phyloP scores from a whole-genome alignment of 2,888 invertebrate genomes.

The Muschampia plurimacula region DNA sequence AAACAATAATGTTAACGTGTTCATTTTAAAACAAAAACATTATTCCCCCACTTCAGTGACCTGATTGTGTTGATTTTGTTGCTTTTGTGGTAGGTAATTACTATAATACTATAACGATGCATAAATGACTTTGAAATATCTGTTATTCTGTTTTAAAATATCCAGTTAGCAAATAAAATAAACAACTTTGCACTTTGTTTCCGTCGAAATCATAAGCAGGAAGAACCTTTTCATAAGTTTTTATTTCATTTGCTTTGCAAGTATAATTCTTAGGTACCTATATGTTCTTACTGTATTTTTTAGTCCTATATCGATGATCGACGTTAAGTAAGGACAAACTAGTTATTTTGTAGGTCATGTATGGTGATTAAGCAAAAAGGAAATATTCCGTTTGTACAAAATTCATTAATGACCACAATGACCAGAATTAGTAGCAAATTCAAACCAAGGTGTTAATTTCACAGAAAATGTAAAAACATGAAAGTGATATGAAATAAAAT shows the following conservation, averaged over 20 bases:
- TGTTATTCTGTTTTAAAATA: constrained; percentile 6
- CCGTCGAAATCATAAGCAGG: constrained; percentile 15
- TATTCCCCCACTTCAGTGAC: constrained; percentile 1
- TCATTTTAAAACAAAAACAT: not conserved
- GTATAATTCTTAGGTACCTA: no score
- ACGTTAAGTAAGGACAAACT: no score
- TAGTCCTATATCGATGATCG: no score
- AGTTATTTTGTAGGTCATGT: no score
- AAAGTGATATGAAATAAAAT: no score
- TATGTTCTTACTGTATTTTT: no score
- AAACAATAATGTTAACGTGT: not conserved
- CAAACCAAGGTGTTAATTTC: no score
- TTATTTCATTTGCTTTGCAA: not conserved
- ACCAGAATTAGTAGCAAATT: no score
- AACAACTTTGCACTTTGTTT: constrained; percentile 10
- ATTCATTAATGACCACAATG: no score
- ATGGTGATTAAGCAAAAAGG: no score
- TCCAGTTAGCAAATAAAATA: not conserved
- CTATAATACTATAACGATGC: constrained; percentile 4
- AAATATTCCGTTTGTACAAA: no score
- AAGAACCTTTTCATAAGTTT: not conserved
- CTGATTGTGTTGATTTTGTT: not conserved
- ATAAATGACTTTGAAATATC: constrained; percentile 17
- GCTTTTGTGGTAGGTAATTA: not conserved
- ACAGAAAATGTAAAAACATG: no score